Base-by-base conservation (phyloP, 1,140 invertebrate genomes). In the Drosophila teissieri region DNA sequence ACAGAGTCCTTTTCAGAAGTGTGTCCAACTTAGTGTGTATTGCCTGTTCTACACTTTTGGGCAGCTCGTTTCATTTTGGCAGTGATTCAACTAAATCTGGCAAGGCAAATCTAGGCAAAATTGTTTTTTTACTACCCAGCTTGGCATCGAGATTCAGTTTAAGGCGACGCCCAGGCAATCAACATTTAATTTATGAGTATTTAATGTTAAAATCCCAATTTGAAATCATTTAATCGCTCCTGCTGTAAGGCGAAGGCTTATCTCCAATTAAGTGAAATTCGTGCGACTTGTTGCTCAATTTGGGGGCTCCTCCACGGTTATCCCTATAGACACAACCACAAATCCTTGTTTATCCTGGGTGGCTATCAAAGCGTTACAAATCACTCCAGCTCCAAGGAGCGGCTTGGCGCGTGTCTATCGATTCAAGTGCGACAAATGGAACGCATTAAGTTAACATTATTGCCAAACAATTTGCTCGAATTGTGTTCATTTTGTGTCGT, bases 371-470 rank as follows among this genome's bases (percentile, higher is more conserved):
- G 64, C 68, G 51, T 72, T 72, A 88, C 83, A 83, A 88, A 88
- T 88, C 84, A 83, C 83, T 88, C 52, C 49, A 82, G 79, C 83
- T 88, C 52, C 49, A 82, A 83, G 69, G 58, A 62, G 72, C 37
- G 52, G 39, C 53, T 14, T 24, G 14, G 45, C 51, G 77, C 78
- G 74, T 88, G 78, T 85, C 73, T 85, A 83, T 86, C 79, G 75
- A 76, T 82, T 76, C 70, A 69, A 83, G 85, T 83, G 84, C 83
- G 84, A 88, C 79, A 89, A 89, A 88, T 89, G 84, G 85, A 89
- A 89, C 80, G 65, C 85, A 89, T 89, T 89, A 90, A 80, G 80
- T 90, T 90, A 89, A 89, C 84, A 89, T 89, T 89, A 89, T 89
- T 89, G 84, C 85, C 84, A 89, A 89, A 89, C 85, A 89, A 89